These are phyloP conservation scores for Stictocephala bisonia DNA, from an alignment of 2,888 invertebrate genomes.

Conservation along the genomic window DNA sequence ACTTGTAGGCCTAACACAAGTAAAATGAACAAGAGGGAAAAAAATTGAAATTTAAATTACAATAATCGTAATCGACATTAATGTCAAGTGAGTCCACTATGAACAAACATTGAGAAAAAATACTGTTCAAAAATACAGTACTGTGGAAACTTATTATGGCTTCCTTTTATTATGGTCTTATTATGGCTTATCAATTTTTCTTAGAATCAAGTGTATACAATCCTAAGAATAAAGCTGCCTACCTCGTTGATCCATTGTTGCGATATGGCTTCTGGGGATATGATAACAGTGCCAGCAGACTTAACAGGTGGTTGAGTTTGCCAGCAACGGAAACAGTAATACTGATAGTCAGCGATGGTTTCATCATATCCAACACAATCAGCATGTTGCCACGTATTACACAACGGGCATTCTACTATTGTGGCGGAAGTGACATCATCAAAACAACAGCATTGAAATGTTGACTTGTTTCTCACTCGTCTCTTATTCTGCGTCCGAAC, in stretches of 20 bases:
- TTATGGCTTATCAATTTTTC: conserved; percentile 8
- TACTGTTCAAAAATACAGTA: too few relatives aligned
- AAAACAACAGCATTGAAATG: conserved; percentile 66
- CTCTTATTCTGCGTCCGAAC: background rate
- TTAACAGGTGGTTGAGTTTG: conserved; percentile 65
- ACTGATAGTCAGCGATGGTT: conserved; percentile 62
- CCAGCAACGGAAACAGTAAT: conserved; percentile 78
- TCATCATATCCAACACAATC: conserved; percentile 69
- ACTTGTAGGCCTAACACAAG: too few relatives aligned
- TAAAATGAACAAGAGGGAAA: too few relatives aligned
- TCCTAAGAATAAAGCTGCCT: background rate
- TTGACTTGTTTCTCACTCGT: background rate
- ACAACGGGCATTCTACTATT: conserved; percentile 69
- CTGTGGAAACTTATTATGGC: too few relatives aligned
- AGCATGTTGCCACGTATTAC: conserved; percentile 73
- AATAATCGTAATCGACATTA: too few relatives aligned
- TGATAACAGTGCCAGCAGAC: conserved; percentile 76
- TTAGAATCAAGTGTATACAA: background rate
- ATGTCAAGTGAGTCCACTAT: too few relatives aligned
- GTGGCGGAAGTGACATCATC: conserved; percentile 57
- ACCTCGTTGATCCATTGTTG: conserved; percentile 79
- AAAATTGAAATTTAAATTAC: too few relatives aligned
- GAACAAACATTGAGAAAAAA: too few relatives aligned
- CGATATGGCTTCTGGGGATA: conserved; percentile 75
- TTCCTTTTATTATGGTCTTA: background rate